Percentiles rank a stretch among this genome's conserved stretches.
Conservation (phyloP, 2,888 invertebrate species). For the Noctua fimbriata region DNA sequence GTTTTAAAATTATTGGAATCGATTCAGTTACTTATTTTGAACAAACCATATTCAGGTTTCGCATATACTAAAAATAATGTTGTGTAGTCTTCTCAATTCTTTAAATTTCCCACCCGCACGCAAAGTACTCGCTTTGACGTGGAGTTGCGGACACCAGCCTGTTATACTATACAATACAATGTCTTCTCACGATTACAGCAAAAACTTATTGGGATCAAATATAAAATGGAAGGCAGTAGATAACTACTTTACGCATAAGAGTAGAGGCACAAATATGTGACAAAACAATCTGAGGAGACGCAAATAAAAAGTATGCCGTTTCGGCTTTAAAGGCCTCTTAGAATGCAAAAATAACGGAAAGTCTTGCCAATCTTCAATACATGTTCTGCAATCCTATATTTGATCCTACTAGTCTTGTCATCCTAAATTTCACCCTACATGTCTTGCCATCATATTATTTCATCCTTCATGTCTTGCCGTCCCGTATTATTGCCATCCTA, state of each 20-base stretch:
- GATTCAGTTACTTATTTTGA: too few relatives aligned
- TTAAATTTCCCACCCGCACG: too few relatives aligned
- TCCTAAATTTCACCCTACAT: too few relatives aligned
- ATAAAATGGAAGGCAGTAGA: neutral
- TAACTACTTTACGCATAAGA: neutral
- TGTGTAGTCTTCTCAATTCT: too few relatives aligned
- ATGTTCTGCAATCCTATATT: too few relatives aligned
- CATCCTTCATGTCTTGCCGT: neutral
- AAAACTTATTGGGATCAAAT: neutral
- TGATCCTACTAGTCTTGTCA: too few relatives aligned
- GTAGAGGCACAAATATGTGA: neutral
- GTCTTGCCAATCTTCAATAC: neutral
- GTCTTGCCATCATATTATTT: neutral
- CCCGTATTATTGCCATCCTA: neutral
- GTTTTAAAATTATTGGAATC: too few relatives aligned
- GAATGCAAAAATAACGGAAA: neutral
- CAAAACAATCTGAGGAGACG: neutral
- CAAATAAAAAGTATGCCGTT: too few relatives aligned
- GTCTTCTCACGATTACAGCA: neutral
- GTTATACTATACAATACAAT: neutral
- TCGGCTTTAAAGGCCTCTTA: neutral
- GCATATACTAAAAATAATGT: too few relatives aligned
- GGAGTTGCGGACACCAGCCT: too few relatives aligned
- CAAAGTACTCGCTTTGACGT: too few relatives aligned
- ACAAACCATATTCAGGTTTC: too few relatives aligned